Base-by-base conservation (phyloP, 2,113 vertebrate genomes). In the Brachyistius frenatus region DNA sequence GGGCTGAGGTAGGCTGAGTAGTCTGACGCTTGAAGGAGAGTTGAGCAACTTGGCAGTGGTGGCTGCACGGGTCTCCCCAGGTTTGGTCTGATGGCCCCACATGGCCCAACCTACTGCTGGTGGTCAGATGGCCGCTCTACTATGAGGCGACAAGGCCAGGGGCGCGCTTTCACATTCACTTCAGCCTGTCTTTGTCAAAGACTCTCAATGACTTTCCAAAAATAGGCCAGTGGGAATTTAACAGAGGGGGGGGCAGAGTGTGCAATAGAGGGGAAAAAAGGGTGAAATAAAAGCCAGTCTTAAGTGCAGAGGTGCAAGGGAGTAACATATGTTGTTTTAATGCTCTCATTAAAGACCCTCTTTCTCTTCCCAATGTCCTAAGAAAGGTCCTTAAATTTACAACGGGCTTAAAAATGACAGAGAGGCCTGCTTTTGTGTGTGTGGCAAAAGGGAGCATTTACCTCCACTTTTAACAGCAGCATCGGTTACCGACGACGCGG, bases 311-410 rank as follows among this genome's bases (percentile, higher is more conserved):
- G 75, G 81, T 85, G 86, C 67, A 69, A 74, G 54, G 66, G 73
- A 90, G 87, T 65, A 90, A 82, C 93, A 95, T 94, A 93, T 94
- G 94, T 93, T 85, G 85, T 72, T 92, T 95, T 93, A 94, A 89
- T 92, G 90, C 75, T 90, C 91, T 93, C 93, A 90, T 93, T 94
- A 88, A 70, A 88, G 80, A 73, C 60, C 70, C 57, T 36, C 75
- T 77, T 89, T 85, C 76, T 79, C 71, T 80, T 76, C 85, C 60
- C 78, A 50, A 37, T 60, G 68, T 74, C 79, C 90, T 92, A 89
- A 72, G 69, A 93, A 90, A 91, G 87, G 88, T 88, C 89, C 86
- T 94, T 92, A 68, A 85, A 87, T 94, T 91, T 93, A 90, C 86
- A 92, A 88, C 86, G 75, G 74, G 30, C 76, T 86, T 73, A 77